A percentile compares a stretch with the other conserved stretches of the same genome.
phyloP scores from a whole-genome alignment of 2,113 vertebrate species.

The Myotis lucifugus region DNA sequence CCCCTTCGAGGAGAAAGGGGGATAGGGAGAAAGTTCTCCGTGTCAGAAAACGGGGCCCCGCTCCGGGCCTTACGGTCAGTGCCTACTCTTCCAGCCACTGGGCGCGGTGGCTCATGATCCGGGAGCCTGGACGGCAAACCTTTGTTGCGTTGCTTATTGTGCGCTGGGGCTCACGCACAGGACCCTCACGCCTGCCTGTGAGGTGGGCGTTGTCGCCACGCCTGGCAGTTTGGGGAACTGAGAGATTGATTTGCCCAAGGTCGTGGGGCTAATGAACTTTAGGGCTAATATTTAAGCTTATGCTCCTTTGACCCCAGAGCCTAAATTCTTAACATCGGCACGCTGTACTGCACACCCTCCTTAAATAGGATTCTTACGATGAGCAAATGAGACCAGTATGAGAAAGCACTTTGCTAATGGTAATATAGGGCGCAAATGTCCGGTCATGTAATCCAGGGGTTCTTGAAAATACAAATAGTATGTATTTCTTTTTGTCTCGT shows the following conservation, averaged over 20 bases:
- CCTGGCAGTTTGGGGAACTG: background rate
- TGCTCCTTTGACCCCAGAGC: background rate
- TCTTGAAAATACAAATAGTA: background rate
- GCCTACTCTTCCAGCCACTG: background rate
- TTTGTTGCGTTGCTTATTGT: background rate
- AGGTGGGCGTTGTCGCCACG: rapidly evolving
- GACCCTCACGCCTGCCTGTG: too few species aligned
- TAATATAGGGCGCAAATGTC: too few species aligned
- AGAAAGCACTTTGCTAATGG: background rate
- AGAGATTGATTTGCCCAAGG: background rate
- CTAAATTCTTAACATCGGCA: background rate
- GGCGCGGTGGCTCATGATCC: rapidly evolving
- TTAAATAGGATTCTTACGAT: background rate
- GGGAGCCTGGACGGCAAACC: rapidly evolving
- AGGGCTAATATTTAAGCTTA: background rate
- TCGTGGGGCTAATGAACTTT: background rate
- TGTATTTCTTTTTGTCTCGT: background rate
- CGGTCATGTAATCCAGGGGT: rapidly evolving
- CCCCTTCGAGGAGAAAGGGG: rapidly evolving
- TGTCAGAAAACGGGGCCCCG: background rate
- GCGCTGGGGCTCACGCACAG: background rate
- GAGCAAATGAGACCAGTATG: background rate
- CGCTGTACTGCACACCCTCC: background rate
- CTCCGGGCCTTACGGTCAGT: rapidly evolving
- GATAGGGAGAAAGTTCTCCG: background rate